A percentile compares a stretch with the other conserved stretches of the same genome.
Conservation (phyloP, 1,140 invertebrate genomes). For the Thalassaphorura encarpata region DNA sequence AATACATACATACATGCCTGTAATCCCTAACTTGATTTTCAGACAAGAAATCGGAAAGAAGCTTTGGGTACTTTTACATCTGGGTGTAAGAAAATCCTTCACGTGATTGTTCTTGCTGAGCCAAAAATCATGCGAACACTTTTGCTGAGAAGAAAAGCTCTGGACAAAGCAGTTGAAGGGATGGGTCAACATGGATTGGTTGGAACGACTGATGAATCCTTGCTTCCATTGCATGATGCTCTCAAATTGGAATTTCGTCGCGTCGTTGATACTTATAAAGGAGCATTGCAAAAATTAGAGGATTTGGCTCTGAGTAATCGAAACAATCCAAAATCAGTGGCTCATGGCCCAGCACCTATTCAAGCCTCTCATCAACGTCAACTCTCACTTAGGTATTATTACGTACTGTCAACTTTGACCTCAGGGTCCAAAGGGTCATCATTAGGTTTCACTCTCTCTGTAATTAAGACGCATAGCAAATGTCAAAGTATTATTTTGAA, state of each 20-base stretch:
- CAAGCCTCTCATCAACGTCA: conserved; percentile 80
- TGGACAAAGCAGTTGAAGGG: conserved; percentile 71
- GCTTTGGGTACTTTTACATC: conserved; percentile 43
- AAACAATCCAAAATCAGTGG: conserved; percentile 38
- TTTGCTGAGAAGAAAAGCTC: conserved; percentile 51
- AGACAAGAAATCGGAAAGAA: conserved; percentile 40
- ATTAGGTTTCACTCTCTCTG: too few relatives aligned
- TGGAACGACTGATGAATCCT: conserved; percentile 46
- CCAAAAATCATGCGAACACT: conserved; percentile 49
- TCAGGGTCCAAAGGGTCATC: too few relatives aligned
- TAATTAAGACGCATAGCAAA: too few relatives aligned
- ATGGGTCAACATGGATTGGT: conserved; percentile 66
- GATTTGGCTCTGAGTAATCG: conserved; percentile 50
- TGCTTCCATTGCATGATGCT: conserved; percentile 48
- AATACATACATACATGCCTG: too few relatives aligned
- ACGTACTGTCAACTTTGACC: conserved; percentile 35
- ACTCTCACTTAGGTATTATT: conserved; percentile 65
- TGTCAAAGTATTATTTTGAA: too few relatives aligned
- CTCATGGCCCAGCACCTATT: conserved; percentile 65
- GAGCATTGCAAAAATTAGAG: conserved; percentile 74
- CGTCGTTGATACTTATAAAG: conserved; percentile 75
- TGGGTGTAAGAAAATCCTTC: conserved; percentile 48
- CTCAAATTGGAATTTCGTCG: conserved; percentile 71
- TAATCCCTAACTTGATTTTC: too few relatives aligned
- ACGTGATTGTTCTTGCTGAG: conserved; percentile 46